phyloP scores from a whole-genome alignment of 2,797 vertebrate species.

The Pempheris klunzingeri region DNA sequence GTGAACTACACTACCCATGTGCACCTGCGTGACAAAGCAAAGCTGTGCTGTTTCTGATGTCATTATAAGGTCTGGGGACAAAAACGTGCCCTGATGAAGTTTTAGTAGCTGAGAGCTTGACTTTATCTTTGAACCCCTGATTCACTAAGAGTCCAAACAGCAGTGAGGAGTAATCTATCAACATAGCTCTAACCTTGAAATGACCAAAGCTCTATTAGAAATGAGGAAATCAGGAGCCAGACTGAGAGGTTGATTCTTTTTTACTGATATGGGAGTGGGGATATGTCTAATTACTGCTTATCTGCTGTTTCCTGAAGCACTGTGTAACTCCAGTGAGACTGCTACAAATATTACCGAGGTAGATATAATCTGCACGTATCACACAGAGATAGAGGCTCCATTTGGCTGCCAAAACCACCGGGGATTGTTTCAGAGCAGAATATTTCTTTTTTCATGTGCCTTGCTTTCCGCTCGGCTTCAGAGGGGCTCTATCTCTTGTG shows the following conservation, averaged over 20 bases:
- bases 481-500: slow-evolving; percentile 50
- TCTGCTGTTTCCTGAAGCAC: slow-evolving; percentile 40
- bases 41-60: not conserved
- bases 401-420: slow-evolving; percentile 8
- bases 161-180: not conserved
- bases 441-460: slow-evolving; percentile 32
- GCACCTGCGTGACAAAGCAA: not conserved
- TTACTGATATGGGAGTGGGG: not conserved
- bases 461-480: slow-evolving; percentile 29
- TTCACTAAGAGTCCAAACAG: not conserved
- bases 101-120: not conserved
- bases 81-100: not conserved
- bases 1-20: not conserved
- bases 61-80: not conserved
- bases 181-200: slow-evolving; percentile 8
- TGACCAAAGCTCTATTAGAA: not conserved
- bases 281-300: slow-evolving; percentile 45
- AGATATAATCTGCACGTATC: slow-evolving; percentile 33
- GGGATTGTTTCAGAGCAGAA: slow-evolving; percentile 22
- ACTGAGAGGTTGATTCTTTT: not conserved
- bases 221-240: not conserved
- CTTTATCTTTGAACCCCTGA: not conserved
- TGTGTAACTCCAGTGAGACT: slow-evolving; percentile 14
- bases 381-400: slow-evolving; percentile 23
- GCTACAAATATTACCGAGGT: not conserved